These are phyloP conservation scores for Hemicordylus capensis DNA, from an alignment of 2,113 vertebrate genomes.

Conservation along the genomic window DNA sequence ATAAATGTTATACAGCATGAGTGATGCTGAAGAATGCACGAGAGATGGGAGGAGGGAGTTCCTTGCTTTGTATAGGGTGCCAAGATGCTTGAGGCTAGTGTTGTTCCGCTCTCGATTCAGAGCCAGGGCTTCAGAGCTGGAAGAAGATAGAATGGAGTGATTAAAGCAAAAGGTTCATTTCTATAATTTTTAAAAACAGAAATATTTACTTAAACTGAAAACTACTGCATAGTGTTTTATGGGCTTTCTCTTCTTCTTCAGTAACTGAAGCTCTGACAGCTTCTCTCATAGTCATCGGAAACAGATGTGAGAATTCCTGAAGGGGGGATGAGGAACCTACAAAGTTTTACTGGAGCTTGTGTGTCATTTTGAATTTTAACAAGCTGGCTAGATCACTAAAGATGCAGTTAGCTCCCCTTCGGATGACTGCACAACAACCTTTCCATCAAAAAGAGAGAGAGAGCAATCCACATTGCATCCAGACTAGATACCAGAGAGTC, in stretches of 20 bases:
- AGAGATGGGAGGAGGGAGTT: not conserved
- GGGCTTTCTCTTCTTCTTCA: conserved; percentile 52
- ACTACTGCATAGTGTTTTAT: conserved; percentile 61
- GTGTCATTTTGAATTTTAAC: conserved; percentile 33
- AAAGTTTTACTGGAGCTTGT: conserved; percentile 9
- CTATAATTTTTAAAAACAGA: conserved; percentile 71
- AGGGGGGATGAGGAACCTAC: conserved; percentile 7
- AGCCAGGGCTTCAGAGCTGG: conserved; percentile 54
- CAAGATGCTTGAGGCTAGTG: conserved; percentile 6
- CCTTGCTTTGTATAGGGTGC: not conserved
- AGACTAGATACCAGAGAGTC: not conserved
- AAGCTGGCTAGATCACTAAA: conserved; percentile 3
- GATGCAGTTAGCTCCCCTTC: not conserved
- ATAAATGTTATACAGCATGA: not conserved
- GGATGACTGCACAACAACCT: not conserved
- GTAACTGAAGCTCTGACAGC: conserved; percentile 68
- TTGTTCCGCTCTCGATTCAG: conserved; percentile 21
- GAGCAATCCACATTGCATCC: not conserved
- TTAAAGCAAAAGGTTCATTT: conserved; percentile 64
- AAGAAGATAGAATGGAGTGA: conserved; percentile 61
- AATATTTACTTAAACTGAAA: conserved; percentile 71
- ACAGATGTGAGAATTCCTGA: conserved; percentile 63
- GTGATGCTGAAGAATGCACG: not conserved
- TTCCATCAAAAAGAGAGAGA: not conserved
- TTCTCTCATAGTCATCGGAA: conserved; percentile 61